These are phyloP conservation scores for Echiichthys vipera DNA, from an alignment of 2,797 vertebrate genomes.

Conservation along the genomic window DNA sequence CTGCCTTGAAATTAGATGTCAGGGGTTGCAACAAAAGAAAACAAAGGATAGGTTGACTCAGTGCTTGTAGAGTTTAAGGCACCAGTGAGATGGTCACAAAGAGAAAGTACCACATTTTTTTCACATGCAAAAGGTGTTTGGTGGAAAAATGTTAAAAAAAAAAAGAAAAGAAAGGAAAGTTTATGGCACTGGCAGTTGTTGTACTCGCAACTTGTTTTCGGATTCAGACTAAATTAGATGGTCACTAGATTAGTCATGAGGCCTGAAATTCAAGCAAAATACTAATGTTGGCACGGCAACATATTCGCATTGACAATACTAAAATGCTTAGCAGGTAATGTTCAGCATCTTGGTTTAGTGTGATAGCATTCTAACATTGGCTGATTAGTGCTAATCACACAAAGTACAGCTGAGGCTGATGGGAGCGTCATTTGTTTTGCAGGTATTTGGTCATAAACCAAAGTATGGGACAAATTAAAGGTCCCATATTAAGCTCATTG, in stretches of 20 bases:
- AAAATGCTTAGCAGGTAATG: not conserved
- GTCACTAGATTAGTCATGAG: too few species aligned
- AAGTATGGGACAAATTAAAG: not conserved
- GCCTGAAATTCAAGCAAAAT: too few species aligned
- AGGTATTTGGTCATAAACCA: not conserved
- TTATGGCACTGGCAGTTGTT: too few species aligned
- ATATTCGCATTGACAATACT: not conserved
- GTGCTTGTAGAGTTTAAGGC: not conserved
- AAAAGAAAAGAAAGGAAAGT: not conserved
- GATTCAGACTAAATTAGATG: not conserved
- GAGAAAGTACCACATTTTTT: not conserved
- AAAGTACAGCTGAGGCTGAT: too few species aligned
- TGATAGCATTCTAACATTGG: not conserved
- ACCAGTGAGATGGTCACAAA: not conserved
- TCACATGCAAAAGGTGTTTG: not conserved
- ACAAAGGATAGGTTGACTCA: not conserved
- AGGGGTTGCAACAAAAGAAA: slow-evolving; percentile 23
- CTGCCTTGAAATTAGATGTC: slow-evolving; percentile 10
- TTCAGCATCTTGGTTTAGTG: not conserved
- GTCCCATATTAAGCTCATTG: too few species aligned
- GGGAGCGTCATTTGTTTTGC: too few species aligned
- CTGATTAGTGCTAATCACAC: not conserved
- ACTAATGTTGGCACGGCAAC: not conserved
- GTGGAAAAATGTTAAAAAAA: not conserved
- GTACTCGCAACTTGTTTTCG: too few species aligned